Conservation (phyloP, 2,888 invertebrate species). For the Dendrolimus houi region DNA sequence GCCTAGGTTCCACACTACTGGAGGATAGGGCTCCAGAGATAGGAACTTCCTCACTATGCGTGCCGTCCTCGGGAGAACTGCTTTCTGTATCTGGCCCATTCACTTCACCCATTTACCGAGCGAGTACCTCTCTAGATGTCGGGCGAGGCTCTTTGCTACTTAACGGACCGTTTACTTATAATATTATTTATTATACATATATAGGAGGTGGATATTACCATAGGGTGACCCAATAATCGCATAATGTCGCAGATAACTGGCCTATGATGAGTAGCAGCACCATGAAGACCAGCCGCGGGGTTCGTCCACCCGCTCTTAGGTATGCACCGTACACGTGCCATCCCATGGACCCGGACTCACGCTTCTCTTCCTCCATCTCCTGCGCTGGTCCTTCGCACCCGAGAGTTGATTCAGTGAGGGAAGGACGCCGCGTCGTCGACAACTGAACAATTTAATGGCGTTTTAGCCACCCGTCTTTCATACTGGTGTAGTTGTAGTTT, state of each 20-base stretch:
- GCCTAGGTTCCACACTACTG: too few species aligned
- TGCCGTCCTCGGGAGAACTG: too few species aligned
- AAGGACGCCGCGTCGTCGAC: slow-evolving; percentile 62
- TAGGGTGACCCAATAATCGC: slow-evolving; percentile 86
- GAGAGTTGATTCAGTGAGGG: slow-evolving; percentile 61
- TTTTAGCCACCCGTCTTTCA: too few species aligned
- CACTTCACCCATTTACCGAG: too few species aligned
- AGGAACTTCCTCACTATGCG: too few species aligned
- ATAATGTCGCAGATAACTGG: slow-evolving; percentile 80
- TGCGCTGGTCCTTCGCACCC: slow-evolving; percentile 61
- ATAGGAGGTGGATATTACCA: slow-evolving; percentile 64
- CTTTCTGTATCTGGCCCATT: too few species aligned
- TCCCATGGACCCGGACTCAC: slow-evolving; percentile 79
- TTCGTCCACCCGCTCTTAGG: slow-evolving; percentile 75
- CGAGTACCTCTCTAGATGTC: too few species aligned
- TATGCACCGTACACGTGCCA: slow-evolving; percentile 80
- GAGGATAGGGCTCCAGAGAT: too few species aligned
- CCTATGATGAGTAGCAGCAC: slow-evolving; percentile 76
- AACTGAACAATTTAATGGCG: slow-evolving; percentile 26
- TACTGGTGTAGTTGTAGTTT: too few species aligned
- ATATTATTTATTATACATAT: too few species aligned
- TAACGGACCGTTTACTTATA: too few species aligned
- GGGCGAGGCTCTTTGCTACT: too few species aligned
- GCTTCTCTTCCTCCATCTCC: slow-evolving; percentile 78
- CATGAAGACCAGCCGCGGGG: slow-evolving; percentile 68